Percentiles rank a stretch among this genome's conserved stretches.
phyloP scores from a whole-genome alignment of 2,888 invertebrate species.

The Cheilosia soror region DNA sequence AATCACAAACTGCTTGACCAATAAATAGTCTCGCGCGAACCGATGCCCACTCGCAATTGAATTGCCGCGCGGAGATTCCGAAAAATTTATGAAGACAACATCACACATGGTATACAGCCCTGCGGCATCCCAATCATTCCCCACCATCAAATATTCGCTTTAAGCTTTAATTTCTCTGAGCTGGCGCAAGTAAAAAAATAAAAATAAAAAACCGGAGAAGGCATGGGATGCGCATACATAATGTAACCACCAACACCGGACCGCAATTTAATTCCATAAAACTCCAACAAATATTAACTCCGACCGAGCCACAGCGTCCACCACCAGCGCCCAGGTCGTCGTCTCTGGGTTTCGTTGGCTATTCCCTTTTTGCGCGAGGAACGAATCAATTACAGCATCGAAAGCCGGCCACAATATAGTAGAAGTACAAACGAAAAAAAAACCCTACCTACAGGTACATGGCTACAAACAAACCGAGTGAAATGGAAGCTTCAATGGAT shows the following conservation, averaged over 20 bases:
- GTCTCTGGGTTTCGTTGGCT: conserved; percentile 38
- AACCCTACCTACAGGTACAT: conserved; percentile 38
- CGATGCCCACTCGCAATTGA: conserved; percentile 63
- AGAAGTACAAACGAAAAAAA: conserved; percentile 27
- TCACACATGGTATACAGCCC: conserved; percentile 64
- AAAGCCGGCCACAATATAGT: conserved; percentile 42
- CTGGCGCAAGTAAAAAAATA: conserved; percentile 10
- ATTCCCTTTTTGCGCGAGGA: conserved; percentile 69
- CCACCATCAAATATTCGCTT: conserved; percentile 64
- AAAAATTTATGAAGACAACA: conserved; percentile 72
- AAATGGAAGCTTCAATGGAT: conserved; percentile 52
- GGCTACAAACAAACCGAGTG: conserved; percentile 31
- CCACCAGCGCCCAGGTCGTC: neutral
- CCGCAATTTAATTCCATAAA: conserved; percentile 75
- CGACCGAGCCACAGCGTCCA: conserved; percentile 32
- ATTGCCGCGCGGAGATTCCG: conserved; percentile 38
- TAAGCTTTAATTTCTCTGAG: conserved; percentile 61
- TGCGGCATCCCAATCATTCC: conserved; percentile 66
- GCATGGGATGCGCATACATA: conserved; percentile 26
- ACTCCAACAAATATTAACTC: conserved; percentile 73
- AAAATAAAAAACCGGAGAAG: conserved; percentile 13
- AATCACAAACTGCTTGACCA: conserved; percentile 65
- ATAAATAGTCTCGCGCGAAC: conserved; percentile 66
- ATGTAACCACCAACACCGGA: conserved; percentile 62
- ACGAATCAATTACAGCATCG: conserved; percentile 72